phyloP scores from a whole-genome alignment of 2,797 vertebrate species.

The Podargus strigoides region DNA sequence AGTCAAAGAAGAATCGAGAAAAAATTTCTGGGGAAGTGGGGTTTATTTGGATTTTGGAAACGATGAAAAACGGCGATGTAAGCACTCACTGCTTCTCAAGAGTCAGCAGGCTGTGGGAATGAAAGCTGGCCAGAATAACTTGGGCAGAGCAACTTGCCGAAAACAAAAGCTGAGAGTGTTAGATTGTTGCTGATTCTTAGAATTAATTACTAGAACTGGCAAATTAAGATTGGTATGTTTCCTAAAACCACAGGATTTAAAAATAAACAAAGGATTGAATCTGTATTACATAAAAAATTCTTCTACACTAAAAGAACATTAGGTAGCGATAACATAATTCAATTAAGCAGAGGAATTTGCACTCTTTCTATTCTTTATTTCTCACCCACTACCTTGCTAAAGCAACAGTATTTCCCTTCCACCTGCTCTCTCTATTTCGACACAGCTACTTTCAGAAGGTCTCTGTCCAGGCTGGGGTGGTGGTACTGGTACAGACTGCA shows the following conservation, averaged over 20 bases:
- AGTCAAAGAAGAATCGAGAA: background rate
- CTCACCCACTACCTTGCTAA: background rate
- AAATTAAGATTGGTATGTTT: slow-evolving; percentile 38
- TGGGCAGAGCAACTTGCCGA: background rate
- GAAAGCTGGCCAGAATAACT: slow-evolving; percentile 12
- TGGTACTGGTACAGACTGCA: background rate
- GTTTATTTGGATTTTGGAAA: slow-evolving; percentile 13
- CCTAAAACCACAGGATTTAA: background rate
- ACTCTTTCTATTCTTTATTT: slow-evolving; percentile 1
- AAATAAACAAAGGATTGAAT: slow-evolving; percentile 40
- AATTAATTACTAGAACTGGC: slow-evolving; percentile 23
- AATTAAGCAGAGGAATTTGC: slow-evolving; percentile 34
- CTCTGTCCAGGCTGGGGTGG: background rate
- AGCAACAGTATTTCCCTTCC: background rate
- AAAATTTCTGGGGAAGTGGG: background rate
- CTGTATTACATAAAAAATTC: background rate
- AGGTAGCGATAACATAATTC: background rate
- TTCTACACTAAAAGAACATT: background rate
- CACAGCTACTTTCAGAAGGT: background rate
- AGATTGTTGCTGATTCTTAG: slow-evolving; percentile 11
- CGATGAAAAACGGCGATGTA: background rate
- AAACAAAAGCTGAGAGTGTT: slow-evolving; percentile 17
- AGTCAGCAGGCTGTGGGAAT: background rate
- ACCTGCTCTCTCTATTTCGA: background rate
- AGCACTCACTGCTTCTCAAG: background rate